Percentiles rank a stretch among this genome's conserved stretches.
These are phyloP conservation scores for Shinisaurus crocodilurus DNA, from an alignment of 2,113 vertebrate species.

Conservation along the genomic window DNA sequence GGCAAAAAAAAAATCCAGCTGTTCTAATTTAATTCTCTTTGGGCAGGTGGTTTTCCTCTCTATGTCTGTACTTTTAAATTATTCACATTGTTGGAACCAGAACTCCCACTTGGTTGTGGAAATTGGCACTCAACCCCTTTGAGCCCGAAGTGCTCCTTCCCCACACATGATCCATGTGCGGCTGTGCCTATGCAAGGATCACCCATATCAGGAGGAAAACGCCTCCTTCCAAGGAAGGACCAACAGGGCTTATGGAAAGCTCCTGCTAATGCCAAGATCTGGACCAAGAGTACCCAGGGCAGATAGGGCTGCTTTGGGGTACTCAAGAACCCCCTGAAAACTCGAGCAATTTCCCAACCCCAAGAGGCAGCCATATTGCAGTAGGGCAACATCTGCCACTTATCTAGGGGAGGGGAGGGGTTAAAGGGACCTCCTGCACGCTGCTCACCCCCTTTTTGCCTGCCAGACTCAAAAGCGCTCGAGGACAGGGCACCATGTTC, in stretches of 20 bases:
- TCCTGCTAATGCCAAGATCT: neutral
- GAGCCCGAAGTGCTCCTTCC: neutral
- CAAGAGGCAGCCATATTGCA: conserved; percentile 23
- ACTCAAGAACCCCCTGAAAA: neutral
- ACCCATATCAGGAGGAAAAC: too few relatives aligned
- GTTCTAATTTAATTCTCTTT: neutral
- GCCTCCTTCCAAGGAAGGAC: conserved; percentile 7
- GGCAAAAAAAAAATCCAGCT: neutral
- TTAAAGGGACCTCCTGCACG: neutral
- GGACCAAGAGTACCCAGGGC: conserved; percentile 6
- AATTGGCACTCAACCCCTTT: neutral
- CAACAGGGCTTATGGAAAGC: conserved; percentile 13
- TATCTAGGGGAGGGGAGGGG: too few relatives aligned
- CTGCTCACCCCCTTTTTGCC: neutral
- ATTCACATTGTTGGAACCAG: too few relatives aligned
- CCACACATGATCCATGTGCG: neutral
- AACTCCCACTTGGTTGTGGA: neutral
- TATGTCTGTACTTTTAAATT: neutral
- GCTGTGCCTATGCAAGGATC: too few relatives aligned
- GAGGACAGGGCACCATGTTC: neutral
- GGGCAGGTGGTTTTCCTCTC: neutral
- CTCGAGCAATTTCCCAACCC: neutral
- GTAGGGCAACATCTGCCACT: too few relatives aligned
- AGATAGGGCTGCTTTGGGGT: neutral
- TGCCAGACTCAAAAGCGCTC: neutral